Percentiles rank a stretch among this genome's conserved stretches.
These are phyloP conservation scores for Prionace glauca DNA, from an alignment of 2,797 vertebrate species.

Conservation along the genomic window DNA sequence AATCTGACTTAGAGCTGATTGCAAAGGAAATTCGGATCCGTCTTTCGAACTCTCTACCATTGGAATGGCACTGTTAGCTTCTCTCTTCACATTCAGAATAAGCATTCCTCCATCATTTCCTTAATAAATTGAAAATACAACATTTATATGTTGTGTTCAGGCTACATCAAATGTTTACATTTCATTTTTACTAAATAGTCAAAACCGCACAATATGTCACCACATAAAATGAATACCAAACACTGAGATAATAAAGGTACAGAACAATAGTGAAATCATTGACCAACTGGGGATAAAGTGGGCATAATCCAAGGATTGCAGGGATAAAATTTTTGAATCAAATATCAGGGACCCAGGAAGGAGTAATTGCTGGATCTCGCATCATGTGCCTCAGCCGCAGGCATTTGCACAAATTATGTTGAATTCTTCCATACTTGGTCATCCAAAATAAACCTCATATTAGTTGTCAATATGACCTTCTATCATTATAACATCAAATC, in stretches of 20 bases:
- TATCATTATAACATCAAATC: not conserved
- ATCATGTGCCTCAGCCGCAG: not conserved
- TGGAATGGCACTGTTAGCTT: conserved; percentile 44
- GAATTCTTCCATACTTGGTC: not conserved
- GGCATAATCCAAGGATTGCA: not conserved
- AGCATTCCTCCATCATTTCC: conserved; percentile 60
- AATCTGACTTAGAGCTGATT: conserved; percentile 54
- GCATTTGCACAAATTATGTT: not conserved
- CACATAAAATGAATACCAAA: not conserved
- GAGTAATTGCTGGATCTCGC: not conserved
- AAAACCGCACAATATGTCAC: not conserved
- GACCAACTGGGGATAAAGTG: not conserved
- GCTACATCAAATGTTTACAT: not conserved
- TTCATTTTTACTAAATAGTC: not conserved
- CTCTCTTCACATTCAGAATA: conserved; percentile 50
- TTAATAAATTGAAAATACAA: conserved; percentile 42
- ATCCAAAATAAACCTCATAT: not conserved
- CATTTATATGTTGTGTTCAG: not conserved
- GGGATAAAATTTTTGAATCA: no score
- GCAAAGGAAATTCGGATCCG: conserved; percentile 42
- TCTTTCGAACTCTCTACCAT: conserved; percentile 45
- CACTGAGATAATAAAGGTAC: not conserved
- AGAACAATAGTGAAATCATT: not conserved
- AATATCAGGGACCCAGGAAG: not conserved
- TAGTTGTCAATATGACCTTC: not conserved